Conservation (phyloP, 2,888 invertebrate species). For the Philereme vetulata region DNA sequence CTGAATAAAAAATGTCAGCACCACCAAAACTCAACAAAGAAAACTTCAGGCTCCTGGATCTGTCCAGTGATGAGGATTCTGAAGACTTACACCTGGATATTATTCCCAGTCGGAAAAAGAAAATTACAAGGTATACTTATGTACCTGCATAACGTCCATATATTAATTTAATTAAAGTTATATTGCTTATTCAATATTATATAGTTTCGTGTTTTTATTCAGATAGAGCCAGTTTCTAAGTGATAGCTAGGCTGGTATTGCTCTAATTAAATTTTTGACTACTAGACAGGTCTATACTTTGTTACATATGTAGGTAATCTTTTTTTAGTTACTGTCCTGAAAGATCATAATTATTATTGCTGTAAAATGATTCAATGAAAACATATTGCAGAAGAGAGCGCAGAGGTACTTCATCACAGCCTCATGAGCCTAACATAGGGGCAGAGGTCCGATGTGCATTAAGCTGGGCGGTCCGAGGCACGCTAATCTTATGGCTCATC, state of each 20-base stretch:
- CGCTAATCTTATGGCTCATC: slow-evolving; percentile 72
- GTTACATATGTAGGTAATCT: too few species aligned
- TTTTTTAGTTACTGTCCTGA: too few species aligned
- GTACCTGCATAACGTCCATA: too few species aligned
- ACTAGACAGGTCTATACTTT: too few species aligned
- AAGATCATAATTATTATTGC: neutral
- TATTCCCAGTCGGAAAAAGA: slow-evolving; percentile 83
- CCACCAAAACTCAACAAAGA: slow-evolving; percentile 83
- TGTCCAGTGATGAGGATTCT: slow-evolving; percentile 85
- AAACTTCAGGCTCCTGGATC: slow-evolving; percentile 85
- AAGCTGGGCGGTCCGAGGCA: slow-evolving; percentile 72
- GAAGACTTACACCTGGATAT: slow-evolving; percentile 85
- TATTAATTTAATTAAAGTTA: too few species aligned
- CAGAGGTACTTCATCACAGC: slow-evolving; percentile 44
- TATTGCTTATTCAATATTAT: too few species aligned
- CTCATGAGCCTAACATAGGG: slow-evolving; percentile 61
- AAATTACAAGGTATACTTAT: slow-evolving; percentile 68
- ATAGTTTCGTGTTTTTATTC: too few species aligned
- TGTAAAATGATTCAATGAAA: neutral
- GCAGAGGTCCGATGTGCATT: slow-evolving; percentile 70
- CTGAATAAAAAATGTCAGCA: slow-evolving; percentile 63
- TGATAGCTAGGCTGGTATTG: too few species aligned
- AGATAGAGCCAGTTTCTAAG: too few species aligned
- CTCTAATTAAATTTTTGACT: too few species aligned
- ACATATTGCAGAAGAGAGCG: slow-evolving; percentile 63